Evolutionary conservation across 92 coral and sea anemone genomes (phyloP).

Genomic region (Zoanthus sociatus): DNA sequence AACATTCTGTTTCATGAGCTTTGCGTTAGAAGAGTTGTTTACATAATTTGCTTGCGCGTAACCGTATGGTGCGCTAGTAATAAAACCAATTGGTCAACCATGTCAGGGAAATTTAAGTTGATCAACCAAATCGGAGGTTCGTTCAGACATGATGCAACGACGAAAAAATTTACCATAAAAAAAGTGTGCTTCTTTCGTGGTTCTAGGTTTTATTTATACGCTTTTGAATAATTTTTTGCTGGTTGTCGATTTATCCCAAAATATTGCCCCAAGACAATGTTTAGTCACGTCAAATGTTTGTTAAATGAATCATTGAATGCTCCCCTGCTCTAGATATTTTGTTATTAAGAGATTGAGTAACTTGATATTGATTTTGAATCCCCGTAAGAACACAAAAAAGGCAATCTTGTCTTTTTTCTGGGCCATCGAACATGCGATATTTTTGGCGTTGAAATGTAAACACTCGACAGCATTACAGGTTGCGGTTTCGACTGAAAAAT

Average conservation of each 20-base stretch:
- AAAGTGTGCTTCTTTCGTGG: background rate
- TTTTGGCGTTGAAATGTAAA: no score
- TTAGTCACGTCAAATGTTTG: constrained; percentile 13
- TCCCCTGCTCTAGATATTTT: background rate
- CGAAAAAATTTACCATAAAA: background rate
- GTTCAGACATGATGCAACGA: no score
- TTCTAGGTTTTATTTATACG: constrained; percentile 2
- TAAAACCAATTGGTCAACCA: background rate
- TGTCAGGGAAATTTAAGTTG: background rate
- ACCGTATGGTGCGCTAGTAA: background rate
- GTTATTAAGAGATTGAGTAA: background rate
- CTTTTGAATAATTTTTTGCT: background rate
- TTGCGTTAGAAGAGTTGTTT: constrained; percentile 18
- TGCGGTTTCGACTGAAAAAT: no score
- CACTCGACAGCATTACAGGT: no score
- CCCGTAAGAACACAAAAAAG: no score
- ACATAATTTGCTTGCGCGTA: constrained; percentile 18
- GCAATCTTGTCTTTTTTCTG: no score
- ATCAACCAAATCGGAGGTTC: background rate
- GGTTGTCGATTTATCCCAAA: constrained; percentile 20
- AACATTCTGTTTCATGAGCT: background rate
- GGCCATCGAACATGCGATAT: no score
- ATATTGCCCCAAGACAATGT: background rate
- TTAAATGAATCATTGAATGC: background rate
- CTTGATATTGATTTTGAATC: no score